Evolutionary conservation across 2,888 invertebrate species (phyloP).

Genomic region (Meloe dianella): DNA sequence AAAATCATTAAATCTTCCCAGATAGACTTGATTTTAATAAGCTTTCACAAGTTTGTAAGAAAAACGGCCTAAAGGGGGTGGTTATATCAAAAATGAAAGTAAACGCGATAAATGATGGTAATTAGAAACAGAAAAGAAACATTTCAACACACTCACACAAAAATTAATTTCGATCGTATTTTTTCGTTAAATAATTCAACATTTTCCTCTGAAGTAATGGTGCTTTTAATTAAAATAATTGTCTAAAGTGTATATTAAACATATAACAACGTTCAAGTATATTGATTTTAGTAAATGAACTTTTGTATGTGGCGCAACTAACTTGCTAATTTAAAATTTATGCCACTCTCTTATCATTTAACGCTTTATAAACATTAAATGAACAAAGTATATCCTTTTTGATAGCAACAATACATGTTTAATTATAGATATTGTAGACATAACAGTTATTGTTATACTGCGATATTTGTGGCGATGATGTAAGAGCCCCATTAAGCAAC

Average conservation of each 20-base stretch:
- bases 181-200: neutral
- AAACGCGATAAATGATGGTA: neutral
- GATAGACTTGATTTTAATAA: neutral
- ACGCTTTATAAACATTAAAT: neutral
- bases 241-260: neutral
- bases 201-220: neutral
- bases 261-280: neutral
- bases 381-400: neutral
- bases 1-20: neutral
- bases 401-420: neutral
- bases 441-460: neutral
- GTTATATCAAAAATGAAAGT: neutral
- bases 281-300: slow-evolving; percentile 6
- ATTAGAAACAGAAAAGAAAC: neutral
- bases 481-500: neutral
- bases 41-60: neutral
- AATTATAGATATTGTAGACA: neutral
- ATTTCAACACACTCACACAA: neutral
- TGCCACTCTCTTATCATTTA: neutral
- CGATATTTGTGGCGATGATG: neutral
- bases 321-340: slow-evolving; percentile 7
- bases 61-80: neutral
- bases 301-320: neutral
- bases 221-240: too few relatives aligned
- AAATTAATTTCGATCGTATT: neutral